Percentiles rank a stretch among this genome's conserved stretches.
Conservation (phyloP, 2,113 vertebrate genomes). For the Rhabdomys dilectus region DNA sequence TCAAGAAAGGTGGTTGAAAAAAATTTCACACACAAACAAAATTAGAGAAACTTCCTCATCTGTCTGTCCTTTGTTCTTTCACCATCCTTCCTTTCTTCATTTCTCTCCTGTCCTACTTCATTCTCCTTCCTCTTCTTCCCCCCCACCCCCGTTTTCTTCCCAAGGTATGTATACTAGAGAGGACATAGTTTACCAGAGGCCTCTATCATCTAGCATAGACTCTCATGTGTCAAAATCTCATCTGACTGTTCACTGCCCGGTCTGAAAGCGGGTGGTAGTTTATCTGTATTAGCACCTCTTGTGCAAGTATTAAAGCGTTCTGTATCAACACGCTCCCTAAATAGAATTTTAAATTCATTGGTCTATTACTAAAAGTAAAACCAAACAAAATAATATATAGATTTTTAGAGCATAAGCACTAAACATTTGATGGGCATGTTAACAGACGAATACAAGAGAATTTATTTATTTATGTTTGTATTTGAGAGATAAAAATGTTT, state of each 20-base stretch:
- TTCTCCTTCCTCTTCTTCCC: fast-evolving
- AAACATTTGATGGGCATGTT: background rate
- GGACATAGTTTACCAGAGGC: background rate
- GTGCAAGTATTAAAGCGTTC: background rate
- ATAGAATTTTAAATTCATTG: background rate
- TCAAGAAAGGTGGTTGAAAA: background rate
- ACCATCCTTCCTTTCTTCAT: background rate
- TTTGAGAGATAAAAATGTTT: background rate
- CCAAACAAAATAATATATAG: background rate
- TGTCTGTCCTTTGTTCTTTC: background rate
- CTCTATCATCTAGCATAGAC: background rate
- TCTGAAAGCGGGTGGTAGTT: background rate
- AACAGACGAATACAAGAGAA: background rate
- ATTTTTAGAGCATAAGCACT: background rate
- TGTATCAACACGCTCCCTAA: background rate
- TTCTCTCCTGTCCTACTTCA: fast-evolving
- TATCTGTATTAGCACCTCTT: background rate
- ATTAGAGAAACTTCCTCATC: background rate
- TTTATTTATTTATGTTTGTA: background rate
- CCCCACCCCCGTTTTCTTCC: background rate
- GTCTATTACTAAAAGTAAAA: background rate
- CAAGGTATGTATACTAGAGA: background rate
- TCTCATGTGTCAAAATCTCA: background rate
- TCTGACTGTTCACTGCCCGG: background rate
- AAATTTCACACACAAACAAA: background rate